A percentile compares a stretch with the other conserved stretches of the same genome.
phyloP scores from a whole-genome alignment of 2,113 vertebrate genomes.

The Zonotrichia leucophrys region DNA sequence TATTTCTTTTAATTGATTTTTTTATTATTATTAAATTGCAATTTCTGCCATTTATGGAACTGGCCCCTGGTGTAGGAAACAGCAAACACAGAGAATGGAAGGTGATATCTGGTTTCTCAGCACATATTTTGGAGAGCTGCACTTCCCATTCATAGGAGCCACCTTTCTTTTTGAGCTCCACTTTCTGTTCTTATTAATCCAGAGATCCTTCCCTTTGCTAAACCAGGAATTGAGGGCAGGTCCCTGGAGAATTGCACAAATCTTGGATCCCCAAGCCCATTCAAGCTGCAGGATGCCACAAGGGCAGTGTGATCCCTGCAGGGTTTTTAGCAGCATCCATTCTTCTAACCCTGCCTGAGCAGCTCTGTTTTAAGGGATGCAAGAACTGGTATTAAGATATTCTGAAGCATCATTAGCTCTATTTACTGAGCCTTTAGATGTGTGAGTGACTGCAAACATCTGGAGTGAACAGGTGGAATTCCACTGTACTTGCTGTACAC shows the following conservation, averaged over 20 bases:
- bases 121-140: not conserved
- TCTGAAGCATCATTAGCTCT: constrained; percentile 59
- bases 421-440: constrained; percentile 55
- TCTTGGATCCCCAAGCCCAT: not conserved
- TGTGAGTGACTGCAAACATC: constrained; percentile 63
- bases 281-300: not conserved
- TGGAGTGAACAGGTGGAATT: constrained; percentile 67
- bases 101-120: not conserved
- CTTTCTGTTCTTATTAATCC: not conserved
- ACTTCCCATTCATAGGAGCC: not conserved
- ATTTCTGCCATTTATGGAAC: not conserved
- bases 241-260: not conserved
- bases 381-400: constrained; percentile 29
- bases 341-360: not conserved
- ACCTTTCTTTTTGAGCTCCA: not conserved
- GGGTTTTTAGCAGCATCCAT: not conserved
- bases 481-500: not conserved
- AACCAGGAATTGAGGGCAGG: not conserved
- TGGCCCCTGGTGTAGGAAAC: not conserved
- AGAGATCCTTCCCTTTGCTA: not conserved
- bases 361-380: constrained; percentile 11
- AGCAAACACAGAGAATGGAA: not conserved
- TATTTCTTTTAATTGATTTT: too few species aligned
- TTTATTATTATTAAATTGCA: too few species aligned
- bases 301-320: not conserved